Conservation (phyloP, 1,140 invertebrate species). For the Glossosoma conforme region DNA sequence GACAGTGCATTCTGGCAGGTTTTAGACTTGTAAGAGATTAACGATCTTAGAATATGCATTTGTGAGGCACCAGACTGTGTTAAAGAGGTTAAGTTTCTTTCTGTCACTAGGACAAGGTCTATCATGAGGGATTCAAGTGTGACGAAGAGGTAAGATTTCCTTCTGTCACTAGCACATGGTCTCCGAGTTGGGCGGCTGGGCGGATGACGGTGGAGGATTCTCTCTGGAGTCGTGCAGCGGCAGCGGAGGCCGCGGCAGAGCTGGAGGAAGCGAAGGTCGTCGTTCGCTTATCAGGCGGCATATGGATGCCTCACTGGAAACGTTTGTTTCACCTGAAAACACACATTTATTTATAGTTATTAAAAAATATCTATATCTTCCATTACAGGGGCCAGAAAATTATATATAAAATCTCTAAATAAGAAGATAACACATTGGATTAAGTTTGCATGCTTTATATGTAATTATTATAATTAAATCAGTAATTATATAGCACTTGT, state of each 20-base stretch:
- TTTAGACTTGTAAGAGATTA: background rate
- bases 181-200: conserved; percentile 28
- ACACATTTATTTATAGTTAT: background rate
- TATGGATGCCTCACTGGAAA: conserved; percentile 26
- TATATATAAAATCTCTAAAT: too few species aligned
- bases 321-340: conserved; percentile 28
- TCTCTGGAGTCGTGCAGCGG: conserved; percentile 28
- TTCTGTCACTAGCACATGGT: conserved; percentile 27
- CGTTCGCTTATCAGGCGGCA: conserved; percentile 26
- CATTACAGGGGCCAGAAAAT: background rate
- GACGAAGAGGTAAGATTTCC: background rate
- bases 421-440: too few species aligned
- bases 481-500: too few species aligned
- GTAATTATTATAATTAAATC: too few species aligned
- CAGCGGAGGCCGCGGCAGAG: conserved; percentile 23
- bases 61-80: background rate
- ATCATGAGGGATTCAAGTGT: background rate
- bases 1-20: background rate
- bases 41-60: background rate
- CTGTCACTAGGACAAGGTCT: background rate
- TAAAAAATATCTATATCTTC: background rate
- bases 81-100: background rate
- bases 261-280: conserved; percentile 23
- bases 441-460: too few species aligned
- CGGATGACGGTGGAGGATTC: conserved; percentile 19